Conservation (phyloP, 2,888 invertebrate species). For the Ectobius pallidus region DNA sequence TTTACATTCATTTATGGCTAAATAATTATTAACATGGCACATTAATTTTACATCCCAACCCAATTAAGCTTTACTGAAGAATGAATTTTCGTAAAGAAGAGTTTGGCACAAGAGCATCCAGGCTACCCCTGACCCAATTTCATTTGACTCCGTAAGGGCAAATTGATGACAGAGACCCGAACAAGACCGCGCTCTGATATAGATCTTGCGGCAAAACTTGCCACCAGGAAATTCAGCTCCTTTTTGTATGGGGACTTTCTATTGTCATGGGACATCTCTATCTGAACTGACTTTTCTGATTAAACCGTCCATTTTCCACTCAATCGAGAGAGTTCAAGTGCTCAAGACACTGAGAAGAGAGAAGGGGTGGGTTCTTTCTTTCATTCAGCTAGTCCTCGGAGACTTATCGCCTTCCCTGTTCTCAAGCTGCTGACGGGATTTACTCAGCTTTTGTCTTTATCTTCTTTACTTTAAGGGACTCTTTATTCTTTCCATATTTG, state of each 20-base stretch:
- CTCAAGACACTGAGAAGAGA: not conserved
- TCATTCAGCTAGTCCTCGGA: not conserved
- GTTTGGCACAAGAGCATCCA: too few species aligned
- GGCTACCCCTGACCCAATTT: too few species aligned
- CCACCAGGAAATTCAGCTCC: not conserved
- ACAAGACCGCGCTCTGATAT: not conserved
- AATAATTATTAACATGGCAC: too few species aligned
- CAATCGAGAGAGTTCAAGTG: not conserved
- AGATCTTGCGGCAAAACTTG: not conserved
- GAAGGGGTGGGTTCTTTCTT: not conserved
- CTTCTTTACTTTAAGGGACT: too few species aligned
- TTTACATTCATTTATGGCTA: too few species aligned
- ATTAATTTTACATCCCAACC: too few species aligned
- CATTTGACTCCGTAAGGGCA: not conserved
- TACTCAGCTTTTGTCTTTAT: not conserved
- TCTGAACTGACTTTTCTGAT: slow-evolving; percentile 1
- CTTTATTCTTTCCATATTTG: too few species aligned
- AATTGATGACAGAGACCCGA: not conserved
- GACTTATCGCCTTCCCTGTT: not conserved
- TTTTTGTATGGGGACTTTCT: not conserved
- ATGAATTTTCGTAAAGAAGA: too few species aligned
- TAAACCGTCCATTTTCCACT: slow-evolving; percentile 21
- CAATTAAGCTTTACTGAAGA: too few species aligned
- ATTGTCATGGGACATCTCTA: slow-evolving; percentile 16
- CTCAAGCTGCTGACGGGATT: not conserved